Conservation (phyloP, 2,888 invertebrate species). For the Heteromurus nitidus region DNA sequence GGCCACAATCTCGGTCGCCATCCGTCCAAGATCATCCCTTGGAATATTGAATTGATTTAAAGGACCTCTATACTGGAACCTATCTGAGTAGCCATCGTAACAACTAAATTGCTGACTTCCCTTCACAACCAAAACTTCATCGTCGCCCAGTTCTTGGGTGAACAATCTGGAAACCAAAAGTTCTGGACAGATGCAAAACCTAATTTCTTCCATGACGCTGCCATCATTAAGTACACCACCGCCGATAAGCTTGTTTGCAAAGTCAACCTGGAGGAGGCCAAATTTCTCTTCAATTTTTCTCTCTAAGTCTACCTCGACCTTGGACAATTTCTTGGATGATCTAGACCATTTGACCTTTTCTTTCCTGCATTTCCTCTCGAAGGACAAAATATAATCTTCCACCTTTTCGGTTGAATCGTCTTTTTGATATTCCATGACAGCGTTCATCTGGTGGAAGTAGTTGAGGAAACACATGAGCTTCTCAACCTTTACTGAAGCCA, state of each 20-base stretch:
- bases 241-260: conserved; percentile 84
- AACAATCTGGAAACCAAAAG: conserved; percentile 90
- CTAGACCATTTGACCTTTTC: conserved; percentile 79
- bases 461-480: conserved; percentile 51
- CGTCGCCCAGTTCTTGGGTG: conserved; percentile 85
- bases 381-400: conserved; percentile 24
- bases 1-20: conserved; percentile 76
- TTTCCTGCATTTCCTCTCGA: conserved; percentile 14
- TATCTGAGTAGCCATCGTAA: conserved; percentile 76
- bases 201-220: conserved; percentile 97
- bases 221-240: conserved; percentile 94
- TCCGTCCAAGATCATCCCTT: conserved; percentile 18
- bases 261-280: conserved; percentile 93
- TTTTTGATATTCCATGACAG: too few relatives aligned
- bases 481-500: conserved; percentile 9
- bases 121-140: conserved; percentile 87
- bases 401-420: conserved; percentile 74
- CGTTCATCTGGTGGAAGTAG: conserved; percentile 28
- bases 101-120: conserved; percentile 77
- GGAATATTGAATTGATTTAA: conserved; percentile 73
- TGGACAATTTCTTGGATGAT: conserved; percentile 79
- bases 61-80: conserved; percentile 75
- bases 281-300: conserved; percentile 91
- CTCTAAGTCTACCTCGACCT: conserved; percentile 83
- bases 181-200: conserved; percentile 97